phyloP scores from a whole-genome alignment of 2,113 vertebrate species.

The Callionymus lyra region DNA sequence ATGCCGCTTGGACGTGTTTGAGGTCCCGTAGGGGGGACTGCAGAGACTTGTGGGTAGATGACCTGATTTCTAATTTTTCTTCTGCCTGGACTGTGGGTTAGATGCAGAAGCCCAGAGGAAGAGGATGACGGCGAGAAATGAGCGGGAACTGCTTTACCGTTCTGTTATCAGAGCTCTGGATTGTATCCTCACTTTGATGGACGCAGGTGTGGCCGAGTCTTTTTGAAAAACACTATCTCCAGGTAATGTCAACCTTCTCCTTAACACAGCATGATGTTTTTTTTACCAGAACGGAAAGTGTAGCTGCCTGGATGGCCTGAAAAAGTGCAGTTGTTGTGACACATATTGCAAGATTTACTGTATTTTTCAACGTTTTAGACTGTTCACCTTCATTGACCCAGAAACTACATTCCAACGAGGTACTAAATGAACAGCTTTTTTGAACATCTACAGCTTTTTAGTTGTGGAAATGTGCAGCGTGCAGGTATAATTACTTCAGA shows the following conservation, averaged over 20 bases:
- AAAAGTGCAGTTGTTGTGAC: too few relatives aligned
- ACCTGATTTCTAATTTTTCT: constrained; percentile 64
- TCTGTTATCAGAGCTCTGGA: constrained; percentile 14
- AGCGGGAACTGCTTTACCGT: constrained; percentile 8
- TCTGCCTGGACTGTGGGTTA: constrained; percentile 35
- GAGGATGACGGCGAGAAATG: constrained; percentile 8
- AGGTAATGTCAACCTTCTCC: constrained; percentile 21
- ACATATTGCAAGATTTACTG: too few relatives aligned
- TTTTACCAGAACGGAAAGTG: not conserved
- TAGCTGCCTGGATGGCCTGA: too few relatives aligned
- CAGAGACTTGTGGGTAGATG: constrained; percentile 62
- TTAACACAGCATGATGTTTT: not conserved
- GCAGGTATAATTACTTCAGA: constrained; percentile 43
- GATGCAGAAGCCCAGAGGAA: constrained; percentile 23
- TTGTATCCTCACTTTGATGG: constrained; percentile 25
- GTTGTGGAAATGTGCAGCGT: constrained; percentile 21
- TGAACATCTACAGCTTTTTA: too few relatives aligned
- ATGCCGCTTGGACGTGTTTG: constrained; percentile 47
- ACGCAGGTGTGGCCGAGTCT: constrained; percentile 9
- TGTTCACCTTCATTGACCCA: too few relatives aligned
- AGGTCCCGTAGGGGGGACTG: constrained; percentile 55
- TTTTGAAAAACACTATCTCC: not conserved
- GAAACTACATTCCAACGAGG: too few relatives aligned
- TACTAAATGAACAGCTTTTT: too few relatives aligned
- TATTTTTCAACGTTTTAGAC: too few relatives aligned